phyloP scores from a whole-genome alignment of 1,140 invertebrate species.

The Caerostris darwini region DNA sequence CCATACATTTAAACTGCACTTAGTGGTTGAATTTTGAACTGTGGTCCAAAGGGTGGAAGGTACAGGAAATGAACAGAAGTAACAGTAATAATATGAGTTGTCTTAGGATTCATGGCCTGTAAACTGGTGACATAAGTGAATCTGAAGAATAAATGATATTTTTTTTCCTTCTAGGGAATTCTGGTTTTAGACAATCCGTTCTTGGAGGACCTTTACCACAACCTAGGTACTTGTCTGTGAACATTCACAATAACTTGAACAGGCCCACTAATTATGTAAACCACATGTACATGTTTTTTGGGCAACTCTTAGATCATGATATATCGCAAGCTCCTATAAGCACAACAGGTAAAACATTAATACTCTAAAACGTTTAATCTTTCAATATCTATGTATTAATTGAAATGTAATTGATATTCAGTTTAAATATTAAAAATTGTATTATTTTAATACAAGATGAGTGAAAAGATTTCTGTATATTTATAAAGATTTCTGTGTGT shows the following conservation, averaged over 20 bases:
- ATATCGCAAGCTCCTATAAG: conserved; percentile 89
- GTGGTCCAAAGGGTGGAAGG: too few relatives aligned
- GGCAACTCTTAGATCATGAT: conserved; percentile 98
- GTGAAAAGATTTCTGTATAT: too few relatives aligned
- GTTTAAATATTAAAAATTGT: too few relatives aligned
- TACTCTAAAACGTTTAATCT: too few relatives aligned
- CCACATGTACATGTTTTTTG: conserved; percentile 99
- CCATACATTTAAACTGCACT: neutral
- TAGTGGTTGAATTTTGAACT: neutral
- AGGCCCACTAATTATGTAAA: conserved; percentile 78
- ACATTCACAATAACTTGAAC: conserved; percentile 78
- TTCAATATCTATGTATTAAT: too few relatives aligned
- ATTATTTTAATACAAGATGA: too few relatives aligned
- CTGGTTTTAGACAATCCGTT: conserved; percentile 79
- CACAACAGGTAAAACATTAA: conserved; percentile 58
- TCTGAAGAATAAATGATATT: neutral
- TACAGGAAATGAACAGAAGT: too few relatives aligned
- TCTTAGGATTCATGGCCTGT: neutral
- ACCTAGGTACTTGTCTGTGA: conserved; percentile 75
- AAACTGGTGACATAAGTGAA: neutral
- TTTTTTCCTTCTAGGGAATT: neutral
- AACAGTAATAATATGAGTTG: too few relatives aligned
- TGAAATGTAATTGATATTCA: too few relatives aligned
- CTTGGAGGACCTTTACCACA: conserved; percentile 79
- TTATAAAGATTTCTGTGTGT: too few relatives aligned